Base-by-base conservation (phyloP, 2,888 invertebrate species). In the Leucania comma region DNA sequence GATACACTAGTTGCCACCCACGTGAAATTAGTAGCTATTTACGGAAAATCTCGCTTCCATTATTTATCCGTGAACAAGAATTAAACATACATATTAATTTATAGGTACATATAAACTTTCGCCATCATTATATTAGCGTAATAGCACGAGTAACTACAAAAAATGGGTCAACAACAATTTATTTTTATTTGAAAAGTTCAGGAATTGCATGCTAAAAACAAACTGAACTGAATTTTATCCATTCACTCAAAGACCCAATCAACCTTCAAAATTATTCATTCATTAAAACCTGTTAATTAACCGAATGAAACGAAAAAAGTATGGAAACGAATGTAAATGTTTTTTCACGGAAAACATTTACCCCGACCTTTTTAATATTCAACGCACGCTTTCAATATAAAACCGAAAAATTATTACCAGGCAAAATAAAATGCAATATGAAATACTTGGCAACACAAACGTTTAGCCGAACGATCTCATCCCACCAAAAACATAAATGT, bases 371-470 rank as follows among this genome's bases (percentile, higher is more conserved):
- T 77, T 78, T 62, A 58, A 78, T 62, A 78, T 48, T 60, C 71
- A 58, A 48, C 46, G 35, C 72, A 72, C 38, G 71, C 61, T 53
- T 61, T 69, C 77, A 71, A 78, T 72, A 79, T 59, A 50, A 50
- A 76, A 59, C 24, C 58, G 42, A n/a, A 9, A 74, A 80, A 75
- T 56, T 50, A 73, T 80, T 59, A 56, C 53, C 26, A 54, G 50
- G 65, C n/a, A 20, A 29, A 68, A 78, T 29, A 54, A 68, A 62
- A 56, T 58, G 24, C 51, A 65, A 68, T 53, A 75, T 60, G 38
- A 57, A 77, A 77, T 61, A 69, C 56, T 64, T 75, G 80, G 65
- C 73, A 79, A 68, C 53, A 67, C 57, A 72, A 76, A 59, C 54
- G 62, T 65, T 72, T 42, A 61, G 60, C 50, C 38, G 20, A 68